Evolutionary conservation across 1,140 invertebrate genomes (phyloP), one percentile per base, ranked within the genome.

Genomic region (Zaprionus lachaisei): DNA sequence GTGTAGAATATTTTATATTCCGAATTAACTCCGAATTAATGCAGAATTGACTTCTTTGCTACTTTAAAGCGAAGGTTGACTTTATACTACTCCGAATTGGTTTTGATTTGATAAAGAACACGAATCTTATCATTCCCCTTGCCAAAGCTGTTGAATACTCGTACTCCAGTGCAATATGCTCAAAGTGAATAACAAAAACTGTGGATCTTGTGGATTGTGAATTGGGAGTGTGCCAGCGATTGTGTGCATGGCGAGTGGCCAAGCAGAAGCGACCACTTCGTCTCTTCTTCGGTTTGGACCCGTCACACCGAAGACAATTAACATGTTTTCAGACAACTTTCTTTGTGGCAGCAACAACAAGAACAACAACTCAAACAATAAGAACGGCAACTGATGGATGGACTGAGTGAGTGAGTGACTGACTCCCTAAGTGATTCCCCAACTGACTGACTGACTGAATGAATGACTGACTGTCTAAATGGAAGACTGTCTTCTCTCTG

Each of bases 281-380:
- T n/a, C 2, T 34, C 31, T 34, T 34, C 31, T 34, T 34, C 9
- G 31, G 31, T 1, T 34, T 9, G 9, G 34, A 2, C 12, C 12
- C 44, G 49, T 26, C 47, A 65, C 58, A 60, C 62, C 70, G 58
- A 78, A 69, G 63, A 77, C 81, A 89, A 84, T 89, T 90, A 89
- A 84, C 85, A 84, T 89, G 85, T 90, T 81, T 67, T 26, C 63
- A 67, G 72, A 77, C 79, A 89, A 90, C 85, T 90, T 90, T 90
- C 85, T 83, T 90, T 58, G 62, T 49, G 11, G 31, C 62, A 9
- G n/a, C 41, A 41, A 63, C 22, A 49, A 63, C 41, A 41, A 63
- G 17, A 49, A 63, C 22, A 49, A 51, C 70, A 56, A 24, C 34
- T 72, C 54, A 31, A 64, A 62, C 28, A 61, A 41, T 31, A 67